Base-by-base conservation (phyloP, 2,797 vertebrate genomes). In the Galago senegalensis region DNA sequence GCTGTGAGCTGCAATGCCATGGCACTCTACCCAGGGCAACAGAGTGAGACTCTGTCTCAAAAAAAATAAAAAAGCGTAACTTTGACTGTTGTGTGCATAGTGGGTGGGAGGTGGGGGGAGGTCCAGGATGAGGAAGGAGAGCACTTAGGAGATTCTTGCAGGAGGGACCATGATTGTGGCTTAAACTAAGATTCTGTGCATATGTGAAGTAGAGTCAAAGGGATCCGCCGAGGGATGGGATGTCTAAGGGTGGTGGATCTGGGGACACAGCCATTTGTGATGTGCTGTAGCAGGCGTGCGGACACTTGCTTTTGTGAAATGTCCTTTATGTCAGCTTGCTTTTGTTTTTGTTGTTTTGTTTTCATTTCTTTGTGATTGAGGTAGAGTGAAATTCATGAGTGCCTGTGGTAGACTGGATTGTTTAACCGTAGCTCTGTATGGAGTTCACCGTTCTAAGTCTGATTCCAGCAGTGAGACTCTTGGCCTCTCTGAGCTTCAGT, bases 261-360 rank as follows among this genome's bases (percentile, higher is more conserved):
- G 23, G 67, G 67, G 67, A 63, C 2, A 7, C 1, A 40, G 11
- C 25, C 37, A 3, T 18, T 3, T 27, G 31, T 31, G 75, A 72
- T 8, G 46, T 37, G 37, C 37, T 14, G 0, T 63, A n/a, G 12
- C n/a, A 61, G 43, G 9, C 29, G 3, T 13, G 17, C 40, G 27
- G 70, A 14, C 6, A n/a, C n/a, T 56, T 29, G 27, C 34, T 83
- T 87, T 94, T 79, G 77, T 29, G 16, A 92, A 91, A 86, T 65
- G 20, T 69, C 20, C 53, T 91, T 86, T 43, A 18, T 60, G 37
- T 43, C 60, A 27, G 5, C 13, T 77, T 83, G 9, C 31, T 87
- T 95, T 63, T 37, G 70, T 83, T 90, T 53, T 69, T 60, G 14
- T 56, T 77, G 75, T 40, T 92, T 81, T 65, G 63, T 80, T 75